These are phyloP conservation scores for Corvus cornix DNA, from an alignment of 2,113 vertebrate genomes.

Conservation along the genomic window DNA sequence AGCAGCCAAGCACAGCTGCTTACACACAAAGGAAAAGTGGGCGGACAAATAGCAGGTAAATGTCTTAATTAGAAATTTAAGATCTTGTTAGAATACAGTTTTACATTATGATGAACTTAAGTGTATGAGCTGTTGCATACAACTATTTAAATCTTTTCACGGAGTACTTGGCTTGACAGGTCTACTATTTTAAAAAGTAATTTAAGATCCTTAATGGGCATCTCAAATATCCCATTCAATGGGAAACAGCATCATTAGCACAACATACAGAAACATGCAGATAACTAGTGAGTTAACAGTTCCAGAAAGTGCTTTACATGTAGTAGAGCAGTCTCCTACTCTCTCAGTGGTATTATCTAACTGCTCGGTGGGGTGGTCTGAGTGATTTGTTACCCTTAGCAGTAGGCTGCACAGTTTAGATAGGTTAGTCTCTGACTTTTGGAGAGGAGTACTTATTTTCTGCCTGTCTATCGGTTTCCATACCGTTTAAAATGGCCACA, in stretches of 20 bases:
- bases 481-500: neutral
- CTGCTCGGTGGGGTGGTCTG: neutral
- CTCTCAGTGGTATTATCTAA: neutral
- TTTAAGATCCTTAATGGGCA: neutral
- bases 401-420: neutral
- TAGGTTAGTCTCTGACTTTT: neutral
- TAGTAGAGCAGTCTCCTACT: neutral
- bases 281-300: neutral
- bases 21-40: neutral
- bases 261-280: neutral
- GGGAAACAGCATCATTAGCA: neutral
- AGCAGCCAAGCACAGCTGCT: neutral
- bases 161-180: neutral
- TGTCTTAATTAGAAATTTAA: neutral
- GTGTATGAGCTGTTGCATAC: neutral
- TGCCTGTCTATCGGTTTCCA: neutral
- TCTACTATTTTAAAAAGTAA: neutral
- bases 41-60: neutral
- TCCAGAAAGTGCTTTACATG: neutral
- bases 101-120: neutral
- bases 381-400: neutral
- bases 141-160: neutral
- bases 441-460: neutral
- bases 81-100: neutral
- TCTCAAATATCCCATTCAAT: neutral